Conservation (phyloP, 1,140 invertebrate genomes). For the Cydia amplana region DNA sequence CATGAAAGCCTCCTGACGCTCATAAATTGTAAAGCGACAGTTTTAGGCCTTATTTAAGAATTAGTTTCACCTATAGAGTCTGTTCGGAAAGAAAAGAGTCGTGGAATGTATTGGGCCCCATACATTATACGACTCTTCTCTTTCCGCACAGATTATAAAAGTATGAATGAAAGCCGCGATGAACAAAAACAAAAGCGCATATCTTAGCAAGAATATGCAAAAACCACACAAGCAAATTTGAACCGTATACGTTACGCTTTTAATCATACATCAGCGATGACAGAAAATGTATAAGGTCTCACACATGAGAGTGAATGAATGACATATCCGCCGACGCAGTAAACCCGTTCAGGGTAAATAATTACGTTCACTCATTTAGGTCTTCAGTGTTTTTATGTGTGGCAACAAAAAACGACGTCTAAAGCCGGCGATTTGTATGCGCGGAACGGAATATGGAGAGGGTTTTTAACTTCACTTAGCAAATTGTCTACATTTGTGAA, state of each 20-base stretch:
- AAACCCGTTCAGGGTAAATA: conserved; percentile 29
- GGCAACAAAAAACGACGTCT: conserved; percentile 16
- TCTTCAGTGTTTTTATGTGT: conserved; percentile 21
- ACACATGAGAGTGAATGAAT: conserved; percentile 25
- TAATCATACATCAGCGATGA: conserved; percentile 3
- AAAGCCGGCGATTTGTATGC: not conserved
- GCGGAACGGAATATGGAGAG: not conserved
- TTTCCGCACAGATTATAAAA: no score
- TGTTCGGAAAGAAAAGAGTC: no score
- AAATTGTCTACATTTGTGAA: conserved; percentile 15
- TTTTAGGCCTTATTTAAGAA: conserved; percentile 5
- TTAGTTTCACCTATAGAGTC: conserved; percentile 19
- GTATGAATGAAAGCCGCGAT: not conserved
- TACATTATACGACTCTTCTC: no score
- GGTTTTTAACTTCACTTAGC: conserved; percentile 16
- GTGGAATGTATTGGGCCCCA: no score
- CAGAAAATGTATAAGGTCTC: not conserved
- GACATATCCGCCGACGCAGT: conserved; percentile 30
- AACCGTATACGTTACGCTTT: not conserved
- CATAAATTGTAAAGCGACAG: not conserved
- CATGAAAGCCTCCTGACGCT: not conserved
- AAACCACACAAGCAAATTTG: not conserved
- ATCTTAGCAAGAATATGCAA: not conserved
- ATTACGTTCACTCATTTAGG: conserved; percentile 25
- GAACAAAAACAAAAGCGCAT: conserved; percentile 17